Percentiles rank a stretch among this genome's conserved stretches.
phyloP scores from a whole-genome alignment of 2,113 vertebrate species.

The Ibidorhyncha struthersii region DNA sequence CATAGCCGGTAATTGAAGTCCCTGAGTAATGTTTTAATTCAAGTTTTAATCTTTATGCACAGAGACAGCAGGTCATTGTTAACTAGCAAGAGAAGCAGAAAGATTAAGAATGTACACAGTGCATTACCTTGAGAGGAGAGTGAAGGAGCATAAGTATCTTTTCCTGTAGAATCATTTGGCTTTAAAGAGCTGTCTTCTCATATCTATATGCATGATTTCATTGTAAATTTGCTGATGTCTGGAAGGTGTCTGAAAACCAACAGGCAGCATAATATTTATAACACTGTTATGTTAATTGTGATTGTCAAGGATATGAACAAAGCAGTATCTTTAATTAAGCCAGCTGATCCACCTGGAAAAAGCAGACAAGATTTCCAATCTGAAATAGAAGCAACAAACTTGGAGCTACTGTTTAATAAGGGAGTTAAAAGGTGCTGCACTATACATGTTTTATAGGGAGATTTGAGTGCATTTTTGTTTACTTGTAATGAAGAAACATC shows the following conservation, averaged over 20 bases:
- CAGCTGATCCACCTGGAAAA: neutral
- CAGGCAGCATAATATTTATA: neutral
- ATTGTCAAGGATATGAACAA: neutral
- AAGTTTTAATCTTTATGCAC: constrained; percentile 58
- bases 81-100: constrained; percentile 51
- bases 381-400: neutral
- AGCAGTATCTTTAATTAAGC: neutral
- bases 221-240: neutral
- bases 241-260: neutral
- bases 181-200: constrained; percentile 14
- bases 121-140: neutral
- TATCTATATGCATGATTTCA: neutral
- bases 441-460: neutral
- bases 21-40: constrained; percentile 63
- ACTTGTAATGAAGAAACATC: neutral
- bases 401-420: neutral
- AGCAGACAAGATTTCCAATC: neutral
- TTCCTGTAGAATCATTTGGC: neutral
- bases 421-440: neutral
- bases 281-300: neutral
- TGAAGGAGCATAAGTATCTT: neutral
- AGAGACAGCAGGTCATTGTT: constrained; percentile 54
- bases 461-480: neutral
- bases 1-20: constrained; percentile 62
- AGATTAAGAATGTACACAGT: constrained; percentile 54